phyloP scores from a whole-genome alignment of 2,797 vertebrate species.

The Luscinia megarhynchos region DNA sequence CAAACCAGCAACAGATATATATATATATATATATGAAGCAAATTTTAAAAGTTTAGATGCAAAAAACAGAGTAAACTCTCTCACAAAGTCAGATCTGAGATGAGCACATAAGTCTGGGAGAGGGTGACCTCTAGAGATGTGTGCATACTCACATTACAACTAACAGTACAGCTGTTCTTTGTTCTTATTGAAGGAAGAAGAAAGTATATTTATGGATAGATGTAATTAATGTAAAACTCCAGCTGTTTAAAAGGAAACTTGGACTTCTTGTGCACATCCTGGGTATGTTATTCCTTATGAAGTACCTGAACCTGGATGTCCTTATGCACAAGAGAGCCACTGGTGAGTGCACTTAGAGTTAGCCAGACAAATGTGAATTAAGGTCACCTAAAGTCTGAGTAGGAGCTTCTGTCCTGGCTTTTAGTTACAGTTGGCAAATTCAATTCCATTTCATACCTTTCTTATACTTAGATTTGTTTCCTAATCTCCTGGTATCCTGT shows the following conservation, averaged over 20 bases:
- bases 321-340: background rate
- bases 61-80: background rate
- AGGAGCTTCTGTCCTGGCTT: background rate
- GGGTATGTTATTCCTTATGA: background rate
- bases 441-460: background rate
- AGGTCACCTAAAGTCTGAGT: background rate
- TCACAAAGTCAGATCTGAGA: background rate
- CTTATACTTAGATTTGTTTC: background rate
- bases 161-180: constrained; percentile 9
- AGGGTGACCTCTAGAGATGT: background rate
- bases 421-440: background rate
- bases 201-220: background rate
- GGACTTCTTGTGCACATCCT: background rate
- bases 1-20: background rate
- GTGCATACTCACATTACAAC: background rate
- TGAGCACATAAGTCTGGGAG: background rate
- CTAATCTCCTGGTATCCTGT: background rate
- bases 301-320: background rate
- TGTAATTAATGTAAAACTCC: constrained; percentile 16
- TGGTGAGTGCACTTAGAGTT: background rate
- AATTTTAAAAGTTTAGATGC: background rate
- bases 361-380: constrained; percentile 32
- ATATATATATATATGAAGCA: background rate
- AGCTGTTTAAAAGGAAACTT: constrained; percentile 19
- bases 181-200: constrained; percentile 2